Percentiles rank a stretch among this genome's conserved stretches.
Evolutionary conservation across 2,113 vertebrate species (phyloP).

Genomic region (Gulo gulo): DNA sequence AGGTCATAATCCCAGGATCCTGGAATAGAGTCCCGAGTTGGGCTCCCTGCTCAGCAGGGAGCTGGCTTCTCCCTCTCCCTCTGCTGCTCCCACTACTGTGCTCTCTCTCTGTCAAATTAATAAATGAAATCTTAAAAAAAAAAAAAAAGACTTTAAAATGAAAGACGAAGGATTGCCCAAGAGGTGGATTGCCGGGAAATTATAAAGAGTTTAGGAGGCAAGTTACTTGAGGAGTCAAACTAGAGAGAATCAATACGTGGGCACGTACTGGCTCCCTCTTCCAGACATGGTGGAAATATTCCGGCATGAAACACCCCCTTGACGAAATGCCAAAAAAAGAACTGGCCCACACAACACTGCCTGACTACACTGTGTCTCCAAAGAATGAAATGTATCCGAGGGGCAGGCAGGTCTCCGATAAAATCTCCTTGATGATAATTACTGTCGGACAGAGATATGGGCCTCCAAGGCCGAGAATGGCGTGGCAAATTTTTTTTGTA

Average conservation of each 20-base stretch:
- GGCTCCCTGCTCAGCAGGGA: neutral
- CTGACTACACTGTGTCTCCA: neutral
- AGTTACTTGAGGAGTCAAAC: neutral
- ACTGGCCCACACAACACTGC: neutral
- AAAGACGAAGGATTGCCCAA: neutral
- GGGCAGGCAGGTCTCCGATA: neutral
- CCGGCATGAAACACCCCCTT: neutral
- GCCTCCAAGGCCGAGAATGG: neutral
- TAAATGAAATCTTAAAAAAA: neutral
- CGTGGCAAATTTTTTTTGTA: neutral
- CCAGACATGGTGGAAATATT: neutral
- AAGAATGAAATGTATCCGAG: fast-evolving
- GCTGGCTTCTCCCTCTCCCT: neutral
- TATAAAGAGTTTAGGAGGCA: neutral
- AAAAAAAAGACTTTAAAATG: neutral
- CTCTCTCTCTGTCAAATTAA: neutral
- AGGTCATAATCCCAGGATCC: neutral
- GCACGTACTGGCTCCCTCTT: neutral
- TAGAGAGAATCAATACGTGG: neutral
- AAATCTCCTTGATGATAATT: neutral
- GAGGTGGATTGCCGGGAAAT: neutral
- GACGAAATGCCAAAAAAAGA: neutral
- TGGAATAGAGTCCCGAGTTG: neutral
- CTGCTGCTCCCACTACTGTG: neutral
- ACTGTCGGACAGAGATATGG: neutral